Evolutionary conservation across 1,140 invertebrate species (phyloP), one percentile per base, ranked within the genome.

Genomic region (Drosophila navojoa): DNA sequence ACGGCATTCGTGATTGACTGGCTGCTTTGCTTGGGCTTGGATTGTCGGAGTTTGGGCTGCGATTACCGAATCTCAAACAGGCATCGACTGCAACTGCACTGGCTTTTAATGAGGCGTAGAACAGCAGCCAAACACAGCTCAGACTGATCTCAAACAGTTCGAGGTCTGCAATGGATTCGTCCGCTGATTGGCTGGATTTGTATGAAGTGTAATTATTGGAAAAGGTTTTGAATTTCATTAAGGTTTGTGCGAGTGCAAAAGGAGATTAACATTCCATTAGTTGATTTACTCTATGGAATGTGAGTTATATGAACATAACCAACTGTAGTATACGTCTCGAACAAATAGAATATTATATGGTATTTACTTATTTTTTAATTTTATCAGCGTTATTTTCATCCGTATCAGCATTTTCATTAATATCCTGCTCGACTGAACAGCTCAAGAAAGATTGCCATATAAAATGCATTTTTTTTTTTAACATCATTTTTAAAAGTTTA

Each of bases 1-100:
- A 38, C 35, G 64, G 16, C 29, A 64, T 64, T 66, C 76, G 76
- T 66, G 68, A 78, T 81, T 81, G 79, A 58, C 66, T 67, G 54
- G 70, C 29, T 49, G 61, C 42, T 75, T 54, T 35, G 58, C 22
- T 61, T 32, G 35, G n/a, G 15, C 25, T 40, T 4, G 9, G 10
- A 38, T 38, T 38, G 11, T 11, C 35, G 35, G 35, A 38, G 6
- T 11, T 42, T 59, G 54, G 45, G 11, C 19, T 68, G 52, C 58
- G 69, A 71, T 72, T 68, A 55, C 55, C 49, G 15, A 60, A 54
- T 72, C 49, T 71, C 32, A 11, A 64, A 76, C 70, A 71, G 79
- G 76, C 66, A 87, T 86, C 75, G 38, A 55, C 61, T 70, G 45
- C 22, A 38, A 60, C 38, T 40, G 42, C 40, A 40, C 40, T 50